Percentiles rank a stretch among this genome's conserved stretches.
Evolutionary conservation across 1,140 invertebrate species (phyloP).

Genomic region (Oscheius sp.): DNA sequence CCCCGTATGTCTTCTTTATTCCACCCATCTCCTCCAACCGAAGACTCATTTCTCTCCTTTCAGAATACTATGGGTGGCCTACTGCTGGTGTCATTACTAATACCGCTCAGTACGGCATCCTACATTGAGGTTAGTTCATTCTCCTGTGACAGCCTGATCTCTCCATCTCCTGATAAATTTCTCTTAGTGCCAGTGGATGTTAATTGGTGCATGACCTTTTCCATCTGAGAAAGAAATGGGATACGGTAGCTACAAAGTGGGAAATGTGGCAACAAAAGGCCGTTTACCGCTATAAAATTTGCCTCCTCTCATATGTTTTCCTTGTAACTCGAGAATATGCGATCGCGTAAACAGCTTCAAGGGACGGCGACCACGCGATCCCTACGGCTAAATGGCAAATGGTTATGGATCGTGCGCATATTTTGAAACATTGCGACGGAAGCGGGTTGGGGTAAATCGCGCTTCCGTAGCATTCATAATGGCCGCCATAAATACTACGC

Average conservation of each 20-base stretch:
- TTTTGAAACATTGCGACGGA: background rate
- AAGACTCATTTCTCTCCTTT: too few species aligned
- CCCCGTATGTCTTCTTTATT: too few species aligned
- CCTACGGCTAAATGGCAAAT: background rate
- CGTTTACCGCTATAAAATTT: too few species aligned
- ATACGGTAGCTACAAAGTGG: too few species aligned
- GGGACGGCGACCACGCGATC: background rate
- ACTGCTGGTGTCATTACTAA: constrained; percentile 1
- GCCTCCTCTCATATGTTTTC: background rate
- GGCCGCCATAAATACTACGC: too few species aligned
- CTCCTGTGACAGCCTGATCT: too few species aligned
- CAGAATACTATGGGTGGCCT: constrained; percentile 9
- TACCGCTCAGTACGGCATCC: constrained; percentile 20
- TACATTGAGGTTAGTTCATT: constrained; percentile 16
- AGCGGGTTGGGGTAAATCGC: background rate
- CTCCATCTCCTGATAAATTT: too few species aligned
- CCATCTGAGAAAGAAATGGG: too few species aligned
- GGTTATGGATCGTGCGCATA: background rate
- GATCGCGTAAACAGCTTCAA: background rate
- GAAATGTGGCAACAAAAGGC: too few species aligned
- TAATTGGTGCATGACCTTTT: too few species aligned
- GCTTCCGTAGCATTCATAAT: background rate
- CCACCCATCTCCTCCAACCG: too few species aligned
- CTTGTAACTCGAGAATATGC: constrained; percentile 3
- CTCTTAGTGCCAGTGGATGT: too few species aligned